Percentiles rank a stretch among this genome's conserved stretches.
Conservation (phyloP, 2,888 invertebrate species). For the Cinara cedri region DNA sequence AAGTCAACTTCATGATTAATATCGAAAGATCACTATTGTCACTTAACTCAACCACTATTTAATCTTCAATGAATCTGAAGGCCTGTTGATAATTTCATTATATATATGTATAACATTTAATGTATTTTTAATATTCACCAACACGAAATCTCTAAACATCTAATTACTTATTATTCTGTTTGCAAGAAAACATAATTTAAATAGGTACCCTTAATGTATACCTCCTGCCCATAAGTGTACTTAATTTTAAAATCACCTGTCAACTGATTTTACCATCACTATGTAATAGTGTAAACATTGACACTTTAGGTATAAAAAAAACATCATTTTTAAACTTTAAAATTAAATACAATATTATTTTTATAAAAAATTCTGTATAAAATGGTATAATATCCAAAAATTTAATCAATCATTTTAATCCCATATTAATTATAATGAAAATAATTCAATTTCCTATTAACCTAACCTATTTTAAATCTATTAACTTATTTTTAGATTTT, state of each 20-base stretch:
- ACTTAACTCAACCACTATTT: not conserved
- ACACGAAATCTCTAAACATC: not conserved
- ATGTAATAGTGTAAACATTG: too few species aligned
- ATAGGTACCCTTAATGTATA: not conserved
- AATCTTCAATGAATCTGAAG: not conserved
- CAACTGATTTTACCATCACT: not conserved
- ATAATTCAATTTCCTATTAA: too few species aligned
- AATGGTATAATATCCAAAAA: too few species aligned
- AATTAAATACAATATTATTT: too few species aligned
- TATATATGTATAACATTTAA: not conserved
- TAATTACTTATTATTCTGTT: too few species aligned
- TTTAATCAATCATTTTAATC: too few species aligned
- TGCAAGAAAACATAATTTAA: not conserved
- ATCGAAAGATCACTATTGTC: not conserved
- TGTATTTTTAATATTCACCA: constrained; percentile 9
- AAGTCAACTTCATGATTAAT: constrained; percentile 13
- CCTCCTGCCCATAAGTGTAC: not conserved
- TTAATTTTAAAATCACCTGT: not conserved
- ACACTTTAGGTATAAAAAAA: not conserved
- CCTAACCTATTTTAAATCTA: too few species aligned
- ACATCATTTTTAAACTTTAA: not conserved
- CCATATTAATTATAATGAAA: too few species aligned
- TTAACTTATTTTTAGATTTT: too few species aligned
- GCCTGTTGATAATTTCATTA: too few species aligned
- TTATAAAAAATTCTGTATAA: too few species aligned